Evolutionary conservation across 2,888 invertebrate genomes (phyloP), one percentile per base, ranked within the genome.

Genomic region (Dicyrtoma fusca): DNA sequence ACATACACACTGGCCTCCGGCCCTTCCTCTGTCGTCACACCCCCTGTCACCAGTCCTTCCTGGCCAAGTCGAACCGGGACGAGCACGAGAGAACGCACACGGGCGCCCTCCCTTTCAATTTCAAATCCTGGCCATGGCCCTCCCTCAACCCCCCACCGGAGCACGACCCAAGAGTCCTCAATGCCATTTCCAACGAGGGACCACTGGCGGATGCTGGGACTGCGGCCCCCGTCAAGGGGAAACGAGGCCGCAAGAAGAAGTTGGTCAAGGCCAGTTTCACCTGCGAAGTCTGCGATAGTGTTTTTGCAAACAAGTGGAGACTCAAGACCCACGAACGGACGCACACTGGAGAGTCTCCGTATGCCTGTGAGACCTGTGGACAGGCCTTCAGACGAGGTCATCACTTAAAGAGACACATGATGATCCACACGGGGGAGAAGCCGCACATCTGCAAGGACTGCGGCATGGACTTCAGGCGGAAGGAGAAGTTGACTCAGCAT

Each of bases 351-450:
- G 42, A 42, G 44, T 11, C 3, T 1, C 42, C 59, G 26, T 25
- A 23, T 26, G n/a, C 42, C 42, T 61, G 61, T 61, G 61, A 61
- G 1, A 17, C 42, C 4, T 61, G 61, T 42, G 61, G 61, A 8
- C 61, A 61, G 17, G 6, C 61, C 17, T 61, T 61, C 19, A 42
- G 42, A 25, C n/a, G 61, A 42, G 19, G 17, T 42, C 61, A 61
- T 61, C 61, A 61, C 21, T 17, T 61, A 1, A 21, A 13, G 42
- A 3, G 61, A 5, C 61, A 61, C 42, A 61, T 19, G 42, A n/a
- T 61, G 34, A 69, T 23, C 1, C 69, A 69, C 49, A 69, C 69
- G 14, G 61, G 59, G 13, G 69, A 69, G 49, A 45, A 47, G 1
- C 69, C 69, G 10, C 61, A 23, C 49, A 61, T 23, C 13, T 69